Conservation (phyloP, 2,888 invertebrate genomes). For the Tinea pellionella region DNA sequence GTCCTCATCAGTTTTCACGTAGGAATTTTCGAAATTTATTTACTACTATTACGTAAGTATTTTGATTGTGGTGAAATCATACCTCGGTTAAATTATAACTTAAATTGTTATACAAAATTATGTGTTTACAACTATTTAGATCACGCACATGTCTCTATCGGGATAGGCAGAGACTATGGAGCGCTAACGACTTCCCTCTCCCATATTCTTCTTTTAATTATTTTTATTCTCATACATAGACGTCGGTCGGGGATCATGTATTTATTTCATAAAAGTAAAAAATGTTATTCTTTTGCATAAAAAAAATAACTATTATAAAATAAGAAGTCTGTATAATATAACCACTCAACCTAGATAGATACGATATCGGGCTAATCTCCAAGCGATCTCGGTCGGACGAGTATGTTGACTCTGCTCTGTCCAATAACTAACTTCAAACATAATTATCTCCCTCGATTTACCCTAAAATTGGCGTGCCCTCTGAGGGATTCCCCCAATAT, state of each 20-base stretch:
- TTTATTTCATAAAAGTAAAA: too few species aligned
- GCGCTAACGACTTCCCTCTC: too few species aligned
- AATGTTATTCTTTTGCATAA: too few species aligned
- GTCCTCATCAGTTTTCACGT: slow-evolving; percentile 31
- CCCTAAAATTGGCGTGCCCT: slow-evolving; percentile 61
- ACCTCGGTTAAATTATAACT: not conserved
- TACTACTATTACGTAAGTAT: not conserved
- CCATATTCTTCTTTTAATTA: too few species aligned
- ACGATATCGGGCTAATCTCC: not conserved
- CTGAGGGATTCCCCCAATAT: slow-evolving; percentile 50
- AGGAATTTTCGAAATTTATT: slow-evolving; percentile 29
- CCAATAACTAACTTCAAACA: slow-evolving; percentile 68
- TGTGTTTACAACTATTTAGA: not conserved
- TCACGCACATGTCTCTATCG: too few species aligned
- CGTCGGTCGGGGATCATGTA: too few species aligned
- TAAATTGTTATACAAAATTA: not conserved
- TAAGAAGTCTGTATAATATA: not conserved
- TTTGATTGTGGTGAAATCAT: not conserved
- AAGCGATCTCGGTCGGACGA: slow-evolving; percentile 18
- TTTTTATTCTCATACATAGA: too few species aligned
- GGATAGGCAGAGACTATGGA: too few species aligned
- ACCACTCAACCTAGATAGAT: not conserved
- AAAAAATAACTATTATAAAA: too few species aligned
- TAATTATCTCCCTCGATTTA: slow-evolving; percentile 66
- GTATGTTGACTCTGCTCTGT: slow-evolving; percentile 50